phyloP scores from a whole-genome alignment of 2,113 vertebrate genomes.

The Scatophagus argus region DNA sequence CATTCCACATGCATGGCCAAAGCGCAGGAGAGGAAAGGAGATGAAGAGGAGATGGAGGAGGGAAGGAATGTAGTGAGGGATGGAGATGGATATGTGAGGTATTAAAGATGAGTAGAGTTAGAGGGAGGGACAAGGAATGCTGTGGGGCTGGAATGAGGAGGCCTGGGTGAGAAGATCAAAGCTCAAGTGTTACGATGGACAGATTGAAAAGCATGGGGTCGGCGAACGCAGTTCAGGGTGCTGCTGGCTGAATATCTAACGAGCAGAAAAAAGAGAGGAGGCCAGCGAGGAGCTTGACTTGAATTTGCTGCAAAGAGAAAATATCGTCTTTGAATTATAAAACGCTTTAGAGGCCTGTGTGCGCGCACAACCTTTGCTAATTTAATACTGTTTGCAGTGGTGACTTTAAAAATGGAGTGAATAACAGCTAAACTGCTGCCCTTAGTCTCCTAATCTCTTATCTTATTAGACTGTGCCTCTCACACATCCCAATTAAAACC shows the following conservation, averaged over 20 bases:
- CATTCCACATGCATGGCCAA: conserved; percentile 37
- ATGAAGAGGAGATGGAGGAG: conserved; percentile 34
- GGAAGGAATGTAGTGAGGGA: conserved; percentile 19
- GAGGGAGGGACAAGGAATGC: conserved; percentile 45
- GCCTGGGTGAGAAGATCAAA: conserved; percentile 78
- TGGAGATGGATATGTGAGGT: conserved; percentile 67
- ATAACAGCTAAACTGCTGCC: conserved; percentile 47
- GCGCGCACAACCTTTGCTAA: conserved; percentile 36
- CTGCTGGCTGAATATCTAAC: conserved; percentile 68
- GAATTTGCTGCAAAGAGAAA: conserved; percentile 53
- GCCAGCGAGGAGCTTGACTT: conserved; percentile 29
- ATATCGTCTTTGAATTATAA: conserved; percentile 61
- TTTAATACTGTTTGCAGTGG: conserved; percentile 36
- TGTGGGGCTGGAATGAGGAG: conserved; percentile 63
- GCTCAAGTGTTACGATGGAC: conserved; percentile 74
- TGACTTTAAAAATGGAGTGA: conserved; percentile 11
- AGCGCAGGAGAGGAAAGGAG: conserved; percentile 15
- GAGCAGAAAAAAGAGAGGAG: conserved; percentile 33
- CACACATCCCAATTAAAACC: conserved; percentile 78
- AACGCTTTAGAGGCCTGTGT: conserved; percentile 42
- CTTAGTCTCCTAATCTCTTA: conserved; percentile 75
- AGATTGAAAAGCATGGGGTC: conserved; percentile 69
- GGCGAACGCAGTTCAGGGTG: conserved; percentile 40
- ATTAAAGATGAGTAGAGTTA: conserved; percentile 68
- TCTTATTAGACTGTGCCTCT: conserved; percentile 68